Percentiles rank a stretch among this genome's conserved stretches.
phyloP scores from a whole-genome alignment of 2,797 vertebrate species.

The Leuciscus waleckii region DNA sequence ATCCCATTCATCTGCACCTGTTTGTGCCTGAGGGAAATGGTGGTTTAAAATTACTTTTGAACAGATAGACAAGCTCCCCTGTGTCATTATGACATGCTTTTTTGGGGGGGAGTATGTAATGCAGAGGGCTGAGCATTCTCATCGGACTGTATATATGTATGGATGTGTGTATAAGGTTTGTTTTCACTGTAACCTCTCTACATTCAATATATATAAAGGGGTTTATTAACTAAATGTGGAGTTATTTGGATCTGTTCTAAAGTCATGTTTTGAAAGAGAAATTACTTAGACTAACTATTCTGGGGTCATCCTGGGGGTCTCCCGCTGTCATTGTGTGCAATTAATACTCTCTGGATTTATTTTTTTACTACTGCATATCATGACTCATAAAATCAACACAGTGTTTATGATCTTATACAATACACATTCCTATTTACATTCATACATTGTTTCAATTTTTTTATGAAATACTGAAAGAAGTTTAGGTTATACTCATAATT shows the following conservation, averaged over 20 bases:
- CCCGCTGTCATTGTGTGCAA: neutral
- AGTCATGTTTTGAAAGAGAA: neutral
- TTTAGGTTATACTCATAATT: slow-evolving; percentile 10
- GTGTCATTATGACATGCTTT: slow-evolving; percentile 50
- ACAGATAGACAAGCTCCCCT: slow-evolving; percentile 34
- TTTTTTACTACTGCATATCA: neutral
- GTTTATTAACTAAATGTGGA: slow-evolving; percentile 79
- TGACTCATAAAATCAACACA: neutral
- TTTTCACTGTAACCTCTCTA: slow-evolving; percentile 86
- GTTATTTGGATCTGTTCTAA: slow-evolving; percentile 33
- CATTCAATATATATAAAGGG: slow-evolving; percentile 82
- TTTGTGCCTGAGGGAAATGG: slow-evolving; percentile 46
- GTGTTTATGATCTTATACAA: neutral
- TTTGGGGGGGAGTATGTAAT: slow-evolving; percentile 64
- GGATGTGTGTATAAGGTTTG: slow-evolving; percentile 80
- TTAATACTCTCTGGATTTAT: neutral
- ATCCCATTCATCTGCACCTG: slow-evolving; percentile 33
- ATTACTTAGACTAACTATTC: neutral
- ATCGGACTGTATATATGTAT: slow-evolving; percentile 83
- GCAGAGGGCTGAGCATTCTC: slow-evolving; percentile 78
- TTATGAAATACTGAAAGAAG: neutral
- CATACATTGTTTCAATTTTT: neutral
- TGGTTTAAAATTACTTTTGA: slow-evolving; percentile 32
- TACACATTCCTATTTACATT: slow-evolving; percentile 3
- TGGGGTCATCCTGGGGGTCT: neutral